phyloP scores from a whole-genome alignment of 2,888 invertebrate genomes.

The Lobophora halterata region DNA sequence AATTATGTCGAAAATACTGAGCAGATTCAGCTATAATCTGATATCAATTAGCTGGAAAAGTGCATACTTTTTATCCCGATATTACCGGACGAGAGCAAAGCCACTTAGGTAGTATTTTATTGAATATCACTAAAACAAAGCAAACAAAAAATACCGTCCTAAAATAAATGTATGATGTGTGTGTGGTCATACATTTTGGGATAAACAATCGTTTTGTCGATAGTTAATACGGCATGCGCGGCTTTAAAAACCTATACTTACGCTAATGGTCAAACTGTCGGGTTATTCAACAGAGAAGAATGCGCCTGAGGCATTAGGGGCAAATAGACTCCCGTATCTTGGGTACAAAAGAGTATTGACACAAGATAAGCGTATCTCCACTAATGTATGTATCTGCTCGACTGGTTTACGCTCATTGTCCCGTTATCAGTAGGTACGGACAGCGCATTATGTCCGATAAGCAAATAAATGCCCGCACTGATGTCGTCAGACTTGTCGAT shows the following conservation, averaged over 20 bases:
- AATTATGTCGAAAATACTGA: no score
- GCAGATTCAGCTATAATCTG: no score
- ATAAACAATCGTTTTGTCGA: constrained; percentile 39
- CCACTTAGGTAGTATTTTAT: no score
- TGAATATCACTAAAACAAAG: no score
- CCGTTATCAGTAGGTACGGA: constrained; percentile 71
- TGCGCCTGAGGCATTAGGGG: constrained; percentile 70
- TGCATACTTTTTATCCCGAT: no score
- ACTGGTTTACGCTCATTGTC: constrained; percentile 72
- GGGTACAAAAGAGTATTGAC: constrained; percentile 79
- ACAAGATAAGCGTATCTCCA: constrained; percentile 75
- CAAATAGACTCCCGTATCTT: constrained; percentile 75
- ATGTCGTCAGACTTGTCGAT: constrained; percentile 39
- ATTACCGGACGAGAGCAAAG: no score
- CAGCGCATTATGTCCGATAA: constrained; percentile 74
- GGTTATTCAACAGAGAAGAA: constrained; percentile 69
- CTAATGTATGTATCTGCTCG: constrained; percentile 63
- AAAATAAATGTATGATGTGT: no score
- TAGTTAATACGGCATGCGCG: constrained; percentile 36
- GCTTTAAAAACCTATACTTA: constrained; percentile 39
- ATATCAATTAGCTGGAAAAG: no score
- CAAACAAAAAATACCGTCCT: no score
- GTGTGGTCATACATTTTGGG: no score
- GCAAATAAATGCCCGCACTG: constrained; percentile 63
- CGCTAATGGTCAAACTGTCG: constrained; percentile 28